phyloP scores from a whole-genome alignment of 2,113 vertebrate genomes.

The Diglossa brunneiventris region DNA sequence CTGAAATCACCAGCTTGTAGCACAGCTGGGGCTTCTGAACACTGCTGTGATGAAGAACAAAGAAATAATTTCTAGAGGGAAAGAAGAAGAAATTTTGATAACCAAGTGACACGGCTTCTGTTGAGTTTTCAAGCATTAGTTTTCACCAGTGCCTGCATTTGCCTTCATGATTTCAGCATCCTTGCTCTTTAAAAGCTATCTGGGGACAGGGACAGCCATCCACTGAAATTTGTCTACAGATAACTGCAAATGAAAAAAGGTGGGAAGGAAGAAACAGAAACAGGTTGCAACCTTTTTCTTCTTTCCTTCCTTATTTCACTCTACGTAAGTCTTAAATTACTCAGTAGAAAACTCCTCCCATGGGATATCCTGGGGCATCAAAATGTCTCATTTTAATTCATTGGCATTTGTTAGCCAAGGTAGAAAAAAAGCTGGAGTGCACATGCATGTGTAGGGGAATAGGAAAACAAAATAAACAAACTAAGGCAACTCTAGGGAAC shows the following conservation, averaged over 20 bases:
- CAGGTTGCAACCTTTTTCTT: neutral
- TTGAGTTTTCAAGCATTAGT: neutral
- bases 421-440: neutral
- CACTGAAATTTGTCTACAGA: neutral
- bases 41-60: neutral
- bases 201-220: neutral
- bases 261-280: neutral
- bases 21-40: neutral
- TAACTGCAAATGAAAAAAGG: neutral
- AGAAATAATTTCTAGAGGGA: neutral
- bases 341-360: neutral
- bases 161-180: neutral
- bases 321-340: neutral
- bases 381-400: neutral
- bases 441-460: rapidly evolving
- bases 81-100: neutral
- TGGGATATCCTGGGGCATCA: neutral
- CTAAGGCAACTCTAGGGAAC: neutral
- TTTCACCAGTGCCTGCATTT: neutral
- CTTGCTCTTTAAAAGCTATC: neutral
- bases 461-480: conserved; percentile 8
- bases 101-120: neutral
- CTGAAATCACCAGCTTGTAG: neutral
- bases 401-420: neutral
- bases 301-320: neutral